Conservation (phyloP, 2,888 invertebrate species). For the Cryptocephalus primarius region DNA sequence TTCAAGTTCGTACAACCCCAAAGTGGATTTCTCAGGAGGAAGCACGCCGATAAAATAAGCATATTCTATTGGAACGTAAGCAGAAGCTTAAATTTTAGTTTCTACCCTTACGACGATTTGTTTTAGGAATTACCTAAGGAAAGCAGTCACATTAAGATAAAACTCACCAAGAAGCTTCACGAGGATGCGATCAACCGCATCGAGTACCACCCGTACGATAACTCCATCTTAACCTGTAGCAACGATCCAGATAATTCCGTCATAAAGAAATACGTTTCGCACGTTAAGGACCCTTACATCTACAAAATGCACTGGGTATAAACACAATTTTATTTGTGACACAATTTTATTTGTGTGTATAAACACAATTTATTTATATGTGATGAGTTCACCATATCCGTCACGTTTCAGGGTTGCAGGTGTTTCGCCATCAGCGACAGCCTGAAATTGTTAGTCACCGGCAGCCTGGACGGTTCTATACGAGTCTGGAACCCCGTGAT, state of each 20-base stretch:
- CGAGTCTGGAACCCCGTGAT: constrained; percentile 47
- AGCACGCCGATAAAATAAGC: constrained; percentile 43
- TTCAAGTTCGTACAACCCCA: constrained; percentile 45
- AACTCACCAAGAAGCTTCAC: constrained; percentile 39
- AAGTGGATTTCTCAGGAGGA: constrained; percentile 41
- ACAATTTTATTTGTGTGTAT: too few species aligned
- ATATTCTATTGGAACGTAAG: constrained; percentile 51
- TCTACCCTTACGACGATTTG: not conserved
- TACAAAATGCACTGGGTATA: constrained; percentile 43
- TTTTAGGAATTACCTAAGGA: constrained; percentile 44
- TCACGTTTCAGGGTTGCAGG: constrained; percentile 41
- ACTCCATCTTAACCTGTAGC: constrained; percentile 45
- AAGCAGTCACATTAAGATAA: constrained; percentile 39
- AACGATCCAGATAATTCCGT: constrained; percentile 43
- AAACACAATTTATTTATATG: too few species aligned
- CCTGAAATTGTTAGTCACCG: constrained; percentile 44
- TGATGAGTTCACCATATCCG: not conserved
- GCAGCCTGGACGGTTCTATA: constrained; percentile 43
- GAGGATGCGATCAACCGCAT: constrained; percentile 41
- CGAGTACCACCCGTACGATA: constrained; percentile 37
- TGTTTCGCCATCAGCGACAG: constrained; percentile 44
- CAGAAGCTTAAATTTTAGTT: not conserved
- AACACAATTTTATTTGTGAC: too few species aligned
- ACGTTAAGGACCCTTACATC: constrained; percentile 41
- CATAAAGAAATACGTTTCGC: constrained; percentile 37